Base-by-base conservation (phyloP, 2,888 invertebrate genomes). In the Eustalomyia histrio region DNA sequence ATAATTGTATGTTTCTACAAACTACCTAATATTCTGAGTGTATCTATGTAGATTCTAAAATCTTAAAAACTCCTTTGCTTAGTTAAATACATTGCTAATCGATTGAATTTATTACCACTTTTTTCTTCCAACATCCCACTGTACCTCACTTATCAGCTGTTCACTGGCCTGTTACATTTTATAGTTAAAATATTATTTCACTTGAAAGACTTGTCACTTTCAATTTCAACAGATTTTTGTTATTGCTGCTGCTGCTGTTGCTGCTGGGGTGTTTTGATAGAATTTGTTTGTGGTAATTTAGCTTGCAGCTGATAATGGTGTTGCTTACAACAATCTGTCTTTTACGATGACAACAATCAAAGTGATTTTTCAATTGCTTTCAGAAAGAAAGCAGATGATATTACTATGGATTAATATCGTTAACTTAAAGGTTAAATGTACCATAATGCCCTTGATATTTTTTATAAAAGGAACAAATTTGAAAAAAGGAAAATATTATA, bases 301-400 rank as follows among this genome's bases (percentile, higher is more conserved):
- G 2, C 43, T n/a, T n/a, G 43, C n/a, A 47, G 14, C 43, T n/a
- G 43, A 1, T 47, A 5, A 47, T n/a, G 57, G 7, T 58, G 33
- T 8, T 58, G 17, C 35, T 58, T 33, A 33, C 35, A 58, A 0
- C 14, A 58, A 35, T 58, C 57, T 16, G 17, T 58, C 33, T 33
- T 58, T 58, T 16, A 16, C 33, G 16, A 7, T 58, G 57, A 58
- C 57, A 58, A 58, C n/a, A 58, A 33, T 33, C 33, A 33, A n/a
- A 47, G 43, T 47, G 43, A 14, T 47, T 47, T 47, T 47, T n/a
- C n/a, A 47, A 47, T 39, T 39, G 39, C 10, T 2, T 29, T 4
- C 9, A 12, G 39, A 39, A 39, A 39, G 9, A 12, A 12, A 39
- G 14, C 39, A 39, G 39, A 39, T 12, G 39, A 39, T 29, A 29